These are phyloP conservation scores for Marcusenius ussheri DNA, from an alignment of 2,113 vertebrate species.

Conservation along the genomic window DNA sequence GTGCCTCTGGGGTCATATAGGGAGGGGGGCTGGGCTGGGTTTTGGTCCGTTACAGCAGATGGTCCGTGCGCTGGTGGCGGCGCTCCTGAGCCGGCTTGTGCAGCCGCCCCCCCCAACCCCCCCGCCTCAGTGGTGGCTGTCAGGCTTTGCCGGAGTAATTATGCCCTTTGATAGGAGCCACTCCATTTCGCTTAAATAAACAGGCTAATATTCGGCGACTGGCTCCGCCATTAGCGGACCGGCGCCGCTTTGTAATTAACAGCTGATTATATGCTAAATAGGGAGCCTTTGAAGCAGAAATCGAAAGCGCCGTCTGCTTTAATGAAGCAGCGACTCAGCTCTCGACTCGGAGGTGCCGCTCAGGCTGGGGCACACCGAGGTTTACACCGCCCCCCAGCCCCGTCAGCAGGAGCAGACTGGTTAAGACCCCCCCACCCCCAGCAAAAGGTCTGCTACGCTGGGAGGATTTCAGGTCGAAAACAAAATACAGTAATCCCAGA, in stretches of 20 bases:
- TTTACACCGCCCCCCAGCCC: background rate
- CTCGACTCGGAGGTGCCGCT: background rate
- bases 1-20: background rate
- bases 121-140: background rate
- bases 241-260: constrained; percentile 28
- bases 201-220: constrained; percentile 4
- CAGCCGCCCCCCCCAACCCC: background rate
- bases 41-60: background rate
- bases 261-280: constrained; percentile 31
- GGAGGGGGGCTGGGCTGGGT: background rate
- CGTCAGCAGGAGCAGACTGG: background rate
- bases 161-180: background rate
- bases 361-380: constrained; percentile 6
- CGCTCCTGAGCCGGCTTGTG: background rate
- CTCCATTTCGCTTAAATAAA: background rate
- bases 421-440: background rate
- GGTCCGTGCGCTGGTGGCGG: background rate
- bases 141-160: background rate
- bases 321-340: constrained; percentile 29
- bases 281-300: constrained; percentile 21
- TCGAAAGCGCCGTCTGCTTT: constrained; percentile 22
- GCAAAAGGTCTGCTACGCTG: background rate
- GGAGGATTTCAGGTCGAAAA: background rate
- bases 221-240: constrained; percentile 28
- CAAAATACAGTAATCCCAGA: background rate